Evolutionary conservation across 2,888 invertebrate genomes (phyloP), one percentile per base, ranked within the genome.

Genomic region (Charanyca ferruginea): DNA sequence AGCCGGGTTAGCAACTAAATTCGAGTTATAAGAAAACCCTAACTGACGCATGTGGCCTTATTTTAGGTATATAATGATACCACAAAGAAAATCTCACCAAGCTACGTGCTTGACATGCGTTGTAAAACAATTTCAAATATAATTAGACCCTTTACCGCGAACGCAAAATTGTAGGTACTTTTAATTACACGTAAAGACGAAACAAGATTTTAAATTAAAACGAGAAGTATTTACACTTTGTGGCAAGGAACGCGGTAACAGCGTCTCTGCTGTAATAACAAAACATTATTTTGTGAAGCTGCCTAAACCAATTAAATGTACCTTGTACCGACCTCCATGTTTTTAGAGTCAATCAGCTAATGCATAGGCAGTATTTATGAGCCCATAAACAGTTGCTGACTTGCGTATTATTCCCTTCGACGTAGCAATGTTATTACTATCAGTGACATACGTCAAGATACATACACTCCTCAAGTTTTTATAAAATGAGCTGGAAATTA

Each of bases 321-420:
- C n/a, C n/a, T n/a, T n/a, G n/a, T n/a, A n/a, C 16, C 25, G 18
- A 58, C 51, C 22, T 38, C 41, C 48, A 44, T 64, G 59, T 59
- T 79, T 62, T 66, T 20, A n/a, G 45, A 66, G 54, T 63, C 80
- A 80, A 77, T 79, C 77, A 61, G 49, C 73, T 79, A 80, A 77
- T 80, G 69, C 62, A 65, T 53, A 63, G 23, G 7, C 22, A 32
- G 52, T 64, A 66, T 76, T 77, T 73, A 69, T 62, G 51, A 32
- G 45, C 22, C 41, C 20, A 51, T 65, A 62, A 60, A 73, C 47
- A 65, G 61, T 60, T 23, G 66, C 62, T 65, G 66, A 62, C 20
- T 63, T 41, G 25, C 45, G 32, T 66, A 20, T 67, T 68, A 48
- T 65, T 45, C 38, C 55, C 38, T 60, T 32, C 16, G 48, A 38